These are phyloP conservation scores for Tetragonula clypearis DNA, from an alignment of 1,140 invertebrate genomes.

Conservation along the genomic window DNA sequence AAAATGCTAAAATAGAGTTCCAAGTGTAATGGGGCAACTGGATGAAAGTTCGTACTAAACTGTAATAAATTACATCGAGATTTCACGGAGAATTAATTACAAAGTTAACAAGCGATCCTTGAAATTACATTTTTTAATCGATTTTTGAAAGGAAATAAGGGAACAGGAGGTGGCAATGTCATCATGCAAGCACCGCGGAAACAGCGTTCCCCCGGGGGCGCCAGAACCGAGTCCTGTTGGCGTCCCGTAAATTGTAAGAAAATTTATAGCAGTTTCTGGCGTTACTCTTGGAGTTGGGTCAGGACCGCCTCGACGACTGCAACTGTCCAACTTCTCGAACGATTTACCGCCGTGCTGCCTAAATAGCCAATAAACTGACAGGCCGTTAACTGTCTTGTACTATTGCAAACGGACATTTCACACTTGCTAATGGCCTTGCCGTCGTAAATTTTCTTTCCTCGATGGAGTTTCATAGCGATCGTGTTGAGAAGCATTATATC, in stretches of 20 bases:
- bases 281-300: conserved; percentile 27
- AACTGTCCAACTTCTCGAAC: conserved; percentile 54
- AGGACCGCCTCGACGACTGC: conserved; percentile 32
- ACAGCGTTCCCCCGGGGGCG: conserved; percentile 11
- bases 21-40: no score
- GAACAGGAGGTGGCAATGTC: neutral
- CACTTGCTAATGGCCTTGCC: neutral
- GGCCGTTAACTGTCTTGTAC: conserved; percentile 13
- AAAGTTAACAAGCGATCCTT: neutral
- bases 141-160: neutral
- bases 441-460: neutral
- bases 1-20: no score
- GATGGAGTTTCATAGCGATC: neutral
- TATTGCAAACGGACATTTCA: no score
- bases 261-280: conserved; percentile 54
- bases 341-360: conserved; percentile 43
- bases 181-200: neutral
- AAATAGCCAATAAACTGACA: conserved; percentile 51
- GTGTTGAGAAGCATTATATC: neutral
- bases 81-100: neutral
- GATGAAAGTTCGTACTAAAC: neutral
- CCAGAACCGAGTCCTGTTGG: conserved; percentile 25
- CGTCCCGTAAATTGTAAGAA: conserved; percentile 56
- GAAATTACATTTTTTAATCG: neutral
- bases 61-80: neutral